Evolutionary conservation across 2,113 vertebrate genomes (phyloP).

Genomic region (Ariopsis seemanni): DNA sequence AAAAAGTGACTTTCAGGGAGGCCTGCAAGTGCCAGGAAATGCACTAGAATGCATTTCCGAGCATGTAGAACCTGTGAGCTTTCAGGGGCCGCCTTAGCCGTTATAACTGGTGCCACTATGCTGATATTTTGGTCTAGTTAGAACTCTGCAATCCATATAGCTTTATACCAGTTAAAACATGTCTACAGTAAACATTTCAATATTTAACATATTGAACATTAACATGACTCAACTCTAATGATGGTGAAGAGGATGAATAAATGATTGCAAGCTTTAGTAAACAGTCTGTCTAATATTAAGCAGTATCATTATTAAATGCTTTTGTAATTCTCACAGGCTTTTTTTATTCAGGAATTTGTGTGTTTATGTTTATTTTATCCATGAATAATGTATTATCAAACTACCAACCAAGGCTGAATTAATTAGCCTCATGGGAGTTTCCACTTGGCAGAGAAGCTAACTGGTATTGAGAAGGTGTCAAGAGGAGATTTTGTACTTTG

Average conservation of each 20-base stretch:
- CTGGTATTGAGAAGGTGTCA: slow-evolving; percentile 2
- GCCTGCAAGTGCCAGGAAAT: too few species aligned
- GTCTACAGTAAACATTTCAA: too few species aligned
- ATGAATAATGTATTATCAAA: background rate
- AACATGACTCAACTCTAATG: background rate
- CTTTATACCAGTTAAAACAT: too few species aligned
- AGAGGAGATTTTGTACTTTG: background rate
- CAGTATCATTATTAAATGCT: background rate
- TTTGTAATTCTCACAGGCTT: background rate
- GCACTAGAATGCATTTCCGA: too few species aligned
- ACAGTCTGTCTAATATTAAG: background rate
- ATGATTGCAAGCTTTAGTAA: background rate
- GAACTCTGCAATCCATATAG: too few species aligned
- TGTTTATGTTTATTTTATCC: background rate
- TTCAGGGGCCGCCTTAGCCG: too few species aligned
- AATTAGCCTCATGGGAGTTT: slow-evolving; percentile 18
- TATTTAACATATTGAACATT: too few species aligned
- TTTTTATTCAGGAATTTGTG: background rate
- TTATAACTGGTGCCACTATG: too few species aligned
- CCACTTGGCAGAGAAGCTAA: background rate
- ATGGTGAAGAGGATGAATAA: background rate
- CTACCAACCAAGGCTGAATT: background rate
- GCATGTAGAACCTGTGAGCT: too few species aligned
- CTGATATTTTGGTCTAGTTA: too few species aligned
- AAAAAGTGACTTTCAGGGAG: too few species aligned